Percentiles rank a stretch among this genome's conserved stretches.
phyloP scores from a whole-genome alignment of 2,888 invertebrate species.

The Eristalinus aeneus region DNA sequence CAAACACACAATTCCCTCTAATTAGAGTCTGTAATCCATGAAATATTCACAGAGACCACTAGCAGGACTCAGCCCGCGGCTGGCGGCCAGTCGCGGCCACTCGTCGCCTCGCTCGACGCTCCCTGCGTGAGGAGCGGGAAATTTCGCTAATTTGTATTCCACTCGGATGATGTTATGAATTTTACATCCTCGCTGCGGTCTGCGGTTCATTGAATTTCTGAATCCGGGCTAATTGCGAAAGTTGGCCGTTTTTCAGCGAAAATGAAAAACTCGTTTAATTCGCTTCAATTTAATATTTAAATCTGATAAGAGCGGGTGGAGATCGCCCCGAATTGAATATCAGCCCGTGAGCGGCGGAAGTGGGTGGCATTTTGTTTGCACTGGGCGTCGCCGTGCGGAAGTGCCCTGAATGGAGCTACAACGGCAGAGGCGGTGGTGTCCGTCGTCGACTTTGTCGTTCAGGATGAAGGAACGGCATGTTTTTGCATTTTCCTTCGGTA shows the following conservation, averaged over 20 bases:
- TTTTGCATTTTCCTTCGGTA: conserved; percentile 10
- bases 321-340: background rate
- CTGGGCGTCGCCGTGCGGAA: too few relatives aligned
- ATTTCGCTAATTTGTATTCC: conserved; percentile 10
- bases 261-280: background rate
- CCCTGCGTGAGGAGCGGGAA: background rate
- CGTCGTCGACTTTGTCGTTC: background rate
- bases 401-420: background rate
- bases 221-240: conserved; percentile 20
- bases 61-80: too few relatives aligned
- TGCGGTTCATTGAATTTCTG: conserved; percentile 14
- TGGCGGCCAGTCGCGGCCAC: too few relatives aligned
- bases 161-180: conserved; percentile 11
- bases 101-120: too few relatives aligned
- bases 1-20: background rate
- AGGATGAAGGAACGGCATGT: conserved; percentile 8
- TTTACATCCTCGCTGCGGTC: conserved; percentile 1
- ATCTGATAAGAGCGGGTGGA: background rate
- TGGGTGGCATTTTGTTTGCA: background rate
- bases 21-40: conserved; percentile 11
- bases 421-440: conserved; percentile 2
- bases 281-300: conserved; percentile 3
- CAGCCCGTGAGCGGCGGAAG: background rate
- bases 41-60: background rate
- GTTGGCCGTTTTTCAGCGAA: background rate